These are phyloP conservation scores for Hymenopus coronatus DNA, from an alignment of 2,888 invertebrate species.

Conservation along the genomic window DNA sequence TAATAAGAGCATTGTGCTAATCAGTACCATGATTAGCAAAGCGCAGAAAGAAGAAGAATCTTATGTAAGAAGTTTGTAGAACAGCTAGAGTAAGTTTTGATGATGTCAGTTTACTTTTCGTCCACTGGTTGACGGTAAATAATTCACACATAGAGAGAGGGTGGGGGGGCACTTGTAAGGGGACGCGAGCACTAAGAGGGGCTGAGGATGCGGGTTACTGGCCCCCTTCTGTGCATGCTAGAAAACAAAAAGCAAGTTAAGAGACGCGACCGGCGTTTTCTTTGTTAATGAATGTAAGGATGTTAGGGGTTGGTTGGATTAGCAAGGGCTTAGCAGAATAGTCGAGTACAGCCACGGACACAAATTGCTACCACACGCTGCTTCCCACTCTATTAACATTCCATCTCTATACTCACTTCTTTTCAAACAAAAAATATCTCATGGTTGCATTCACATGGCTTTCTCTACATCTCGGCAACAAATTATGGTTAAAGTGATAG, in stretches of 20 bases:
- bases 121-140: background rate
- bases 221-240: background rate
- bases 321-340: constrained; percentile 4
- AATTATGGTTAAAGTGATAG: too few relatives aligned
- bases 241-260: background rate
- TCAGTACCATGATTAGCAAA: too few relatives aligned
- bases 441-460: too few relatives aligned
- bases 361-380: background rate
- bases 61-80: too few relatives aligned
- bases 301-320: constrained; percentile 7
- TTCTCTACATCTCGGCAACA: too few relatives aligned
- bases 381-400: too few relatives aligned
- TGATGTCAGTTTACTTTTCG: too few relatives aligned
- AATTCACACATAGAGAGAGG: background rate
- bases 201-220: background rate
- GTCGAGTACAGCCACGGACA: background rate
- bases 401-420: too few relatives aligned
- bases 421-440: too few relatives aligned
- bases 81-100: too few relatives aligned
- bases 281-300: constrained; percentile 26
- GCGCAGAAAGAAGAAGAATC: too few relatives aligned
- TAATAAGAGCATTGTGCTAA: too few relatives aligned
- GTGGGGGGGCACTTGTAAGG: background rate
- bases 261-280: constrained; percentile 5
- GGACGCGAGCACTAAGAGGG: background rate